A percentile compares a stretch with the other conserved stretches of the same genome.
These are phyloP conservation scores for Sebastes oblongus DNA, from an alignment of 2,797 vertebrate species.

Conservation along the genomic window DNA sequence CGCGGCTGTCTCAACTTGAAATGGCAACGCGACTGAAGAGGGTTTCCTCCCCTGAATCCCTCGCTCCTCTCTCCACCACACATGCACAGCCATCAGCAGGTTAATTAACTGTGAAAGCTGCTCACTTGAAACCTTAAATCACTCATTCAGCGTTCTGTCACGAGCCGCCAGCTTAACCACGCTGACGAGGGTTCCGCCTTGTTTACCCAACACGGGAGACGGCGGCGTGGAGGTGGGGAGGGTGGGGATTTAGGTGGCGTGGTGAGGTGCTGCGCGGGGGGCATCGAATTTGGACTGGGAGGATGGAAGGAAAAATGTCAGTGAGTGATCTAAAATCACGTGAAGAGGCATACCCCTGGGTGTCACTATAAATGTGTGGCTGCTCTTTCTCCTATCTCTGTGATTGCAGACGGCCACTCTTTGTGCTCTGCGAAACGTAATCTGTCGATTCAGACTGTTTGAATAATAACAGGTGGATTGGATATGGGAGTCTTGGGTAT, in stretches of 20 bases:
- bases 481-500: conserved; percentile 52
- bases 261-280: conserved; percentile 10
- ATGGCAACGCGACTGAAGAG: conserved; percentile 60
- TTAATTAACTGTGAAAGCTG: conserved; percentile 85
- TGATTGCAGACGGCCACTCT: conserved; percentile 58
- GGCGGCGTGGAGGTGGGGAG: conserved; percentile 48
- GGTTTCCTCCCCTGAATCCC: conserved; percentile 59
- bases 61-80: conserved; percentile 52
- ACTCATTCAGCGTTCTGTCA: conserved; percentile 83
- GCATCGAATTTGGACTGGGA: conserved; percentile 49
- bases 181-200: conserved; percentile 78
- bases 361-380: conserved; percentile 54
- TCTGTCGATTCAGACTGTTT: conserved; percentile 62
- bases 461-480: conserved; percentile 76
- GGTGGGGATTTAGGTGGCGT: conserved; percentile 47
- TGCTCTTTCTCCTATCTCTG: conserved; percentile 62
- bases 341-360: conserved; percentile 51
- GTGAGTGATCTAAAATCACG: conserved; percentile 43
- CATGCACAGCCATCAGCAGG: conserved; percentile 79
- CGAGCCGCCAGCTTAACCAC: conserved; percentile 72
- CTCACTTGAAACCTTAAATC: conserved; percentile 85
- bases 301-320: conserved; percentile 43
- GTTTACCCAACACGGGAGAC: conserved; percentile 77
- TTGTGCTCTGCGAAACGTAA: conserved; percentile 60
- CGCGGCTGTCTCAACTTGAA: conserved; percentile 68